Evolutionary conservation across 2,113 vertebrate species (phyloP).

Genomic region (Atractosteus spatula): DNA sequence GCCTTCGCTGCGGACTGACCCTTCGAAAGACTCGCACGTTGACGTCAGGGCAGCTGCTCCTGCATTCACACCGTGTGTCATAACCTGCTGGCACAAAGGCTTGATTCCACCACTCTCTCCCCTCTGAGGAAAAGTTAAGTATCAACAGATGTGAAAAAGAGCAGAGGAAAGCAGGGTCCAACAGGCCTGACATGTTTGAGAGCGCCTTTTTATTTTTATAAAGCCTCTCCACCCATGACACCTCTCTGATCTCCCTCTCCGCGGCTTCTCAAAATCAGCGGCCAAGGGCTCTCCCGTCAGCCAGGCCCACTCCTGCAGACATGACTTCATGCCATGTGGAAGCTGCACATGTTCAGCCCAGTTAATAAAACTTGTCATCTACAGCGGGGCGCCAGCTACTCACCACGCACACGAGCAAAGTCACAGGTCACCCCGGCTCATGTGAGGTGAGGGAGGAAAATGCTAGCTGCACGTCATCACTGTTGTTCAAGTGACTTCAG

Average conservation of each 20-base stretch:
- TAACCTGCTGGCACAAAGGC: background rate
- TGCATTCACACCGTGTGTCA: too few species aligned
- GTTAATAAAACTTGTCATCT: background rate
- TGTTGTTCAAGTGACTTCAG: too few species aligned
- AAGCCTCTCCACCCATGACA: background rate
- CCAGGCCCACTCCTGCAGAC: background rate
- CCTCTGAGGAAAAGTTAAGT: background rate
- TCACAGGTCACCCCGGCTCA: too few species aligned
- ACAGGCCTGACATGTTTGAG: background rate
- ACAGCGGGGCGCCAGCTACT: background rate
- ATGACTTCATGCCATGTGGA: background rate
- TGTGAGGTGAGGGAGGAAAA: too few species aligned
- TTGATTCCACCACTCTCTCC: background rate
- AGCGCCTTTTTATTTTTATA: background rate
- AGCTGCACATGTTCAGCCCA: background rate
- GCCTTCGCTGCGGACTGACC: too few species aligned
- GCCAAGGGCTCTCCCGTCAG: background rate
- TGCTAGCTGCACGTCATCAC: too few species aligned
- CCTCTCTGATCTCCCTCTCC: background rate
- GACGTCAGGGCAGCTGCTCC: too few species aligned
- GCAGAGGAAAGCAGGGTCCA: background rate
- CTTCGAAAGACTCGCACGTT: too few species aligned
- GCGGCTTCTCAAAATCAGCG: background rate
- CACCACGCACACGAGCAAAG: background rate
- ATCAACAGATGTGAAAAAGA: constrained; percentile 4